Evolutionary conservation across 2,797 vertebrate species (phyloP), one percentile per base, ranked within the genome.

Genomic region (Yasuhikotakia modesta): DNA sequence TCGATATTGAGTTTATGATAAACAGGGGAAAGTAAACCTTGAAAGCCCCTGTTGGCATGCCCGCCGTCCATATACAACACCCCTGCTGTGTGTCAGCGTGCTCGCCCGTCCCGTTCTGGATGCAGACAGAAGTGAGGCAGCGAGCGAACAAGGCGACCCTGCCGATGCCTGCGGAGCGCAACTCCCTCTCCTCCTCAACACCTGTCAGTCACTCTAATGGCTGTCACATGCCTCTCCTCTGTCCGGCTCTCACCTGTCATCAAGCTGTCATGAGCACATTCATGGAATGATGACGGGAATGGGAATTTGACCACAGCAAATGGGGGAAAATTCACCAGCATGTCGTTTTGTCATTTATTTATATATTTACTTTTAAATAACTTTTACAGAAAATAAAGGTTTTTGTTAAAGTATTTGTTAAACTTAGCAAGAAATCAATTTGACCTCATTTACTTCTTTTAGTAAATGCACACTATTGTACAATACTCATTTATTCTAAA

Each of bases 151-250:
- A 60, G n/a, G 24, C 39, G 8, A 76, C 65, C 52, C 74, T 48
- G 64, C 22, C 6, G 11, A 32, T 21, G 11, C 35, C 61, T 7
- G 13, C 22, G 16, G 21, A 35, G 4, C 63, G 16, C 14, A 30
- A 60, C n/a, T n/a, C n/a, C 63, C 39, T 46, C 43, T 68, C 53
- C 66, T 69, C 27, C 65, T 70, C 67, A 78, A 78, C 76, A 70
- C 58, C 72, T 72, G 73, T 72, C 73, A 71, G 27, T 81, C 73
- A 61, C 32, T 72, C 30, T 70, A 78, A 78, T 78, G 68, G 60
- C 74, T 58, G 39, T 67, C 73, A 63, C 39, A 69, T 3, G n/a
- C n/a, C 52, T 68, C 52, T 39, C 52, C 22, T 63, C 67, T 70
- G 76, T 55, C 67, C 76, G 7, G 46, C 67, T 70, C 46, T 22